Base-by-base conservation (phyloP, 1,140 invertebrate genomes). In the Diplogasteroides magnus region DNA sequence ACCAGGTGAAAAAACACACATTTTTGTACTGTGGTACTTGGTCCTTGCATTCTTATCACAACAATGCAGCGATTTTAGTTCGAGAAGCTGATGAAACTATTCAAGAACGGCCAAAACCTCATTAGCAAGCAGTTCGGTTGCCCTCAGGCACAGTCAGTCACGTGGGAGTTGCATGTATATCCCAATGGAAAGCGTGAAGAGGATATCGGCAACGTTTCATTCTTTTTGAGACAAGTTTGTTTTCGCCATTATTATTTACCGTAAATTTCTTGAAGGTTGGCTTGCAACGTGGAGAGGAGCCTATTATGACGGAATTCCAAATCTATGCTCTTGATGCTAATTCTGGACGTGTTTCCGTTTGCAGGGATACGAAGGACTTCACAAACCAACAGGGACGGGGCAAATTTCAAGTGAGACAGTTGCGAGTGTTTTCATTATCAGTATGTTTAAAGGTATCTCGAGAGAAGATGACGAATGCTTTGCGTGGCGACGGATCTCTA, bases 101-200 rank as follows among this genome's bases (percentile, higher is more conserved):
- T 78, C 60, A 79, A 80, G 57, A 79, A 79, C 65, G 77, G 78
- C n/a, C 74, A 79, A 61, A 80, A 79, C 73, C 64, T 79, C 3
- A 77, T 81, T 59, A 77, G 76, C 31, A 59, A 67, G 59, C 74
- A 71, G 64, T 77, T 77, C 31, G 69, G 61, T 56, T 74, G 68
- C 1, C 62, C 73, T 14, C 65, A 59, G 29, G 79, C 76, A 11
- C 72, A 80, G 2, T 72, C 76, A 0, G 80, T 81, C 13, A 61
- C 77, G 32, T 81, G 79, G 79, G 79, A 81, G 67, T 61, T 81
- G 27, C 79, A 81, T 68, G 77, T 81, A 1, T 81, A 81, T 69
- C 79, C 79, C n/a, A 81, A 81, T 63, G 79, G 79, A 29, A 81
- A 81, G 32, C 74, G 79, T 2, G 79, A 81, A n/a, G 79, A 81